Base-by-base conservation (phyloP, 2,797 vertebrate genomes). In the Coranthus polyacanthus region DNA sequence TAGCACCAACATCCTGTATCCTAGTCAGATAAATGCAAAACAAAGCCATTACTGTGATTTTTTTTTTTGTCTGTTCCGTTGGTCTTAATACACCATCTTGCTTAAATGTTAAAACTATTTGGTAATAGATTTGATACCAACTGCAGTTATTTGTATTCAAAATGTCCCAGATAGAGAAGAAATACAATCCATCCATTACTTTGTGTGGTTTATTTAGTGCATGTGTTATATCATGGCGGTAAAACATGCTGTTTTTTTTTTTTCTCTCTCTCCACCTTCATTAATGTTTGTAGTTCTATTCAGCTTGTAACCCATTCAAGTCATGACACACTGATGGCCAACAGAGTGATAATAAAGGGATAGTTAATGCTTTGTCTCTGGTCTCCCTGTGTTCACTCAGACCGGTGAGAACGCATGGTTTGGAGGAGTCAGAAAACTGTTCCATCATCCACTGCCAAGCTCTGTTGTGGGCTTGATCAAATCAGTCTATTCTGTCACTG, bases 391-490 rank as follows among this genome's bases (percentile, higher is more conserved):
- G n/a, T n/a, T n/a, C n/a, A n/a, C n/a, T n/a, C n/a, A n/a, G n/a
- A n/a, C n/a, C n/a, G n/a, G n/a, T n/a, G n/a, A n/a, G n/a, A n/a
- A n/a, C n/a, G n/a, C n/a, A 65, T 78, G 75, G 81, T 78, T 72
- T 66, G 65, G 81, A 78, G 81, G 75, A 80, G 76, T 61, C 47
- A 66, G 66, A 82, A 84, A 86, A 73, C 75, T 87, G 81, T 70
- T 81, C 56, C 58, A 59, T 73, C 52, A 49, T 80, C 65, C 68
- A 44, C 68, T 83, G 81, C 88, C 88, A 86, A 81, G 65, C 71
- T 73, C 51, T 71, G 73, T 36, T 50, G 54, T 43, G 57, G 72
- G 76, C 59, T 72, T 29, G 21, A 78, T 87, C 68, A 79, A 55
- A 86, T 70, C 59, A 46, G 47, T 65, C 45, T n/a, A 4, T 67